These are phyloP conservation scores for Scalopus aquaticus DNA, from an alignment of 2,113 vertebrate species.

Conservation along the genomic window DNA sequence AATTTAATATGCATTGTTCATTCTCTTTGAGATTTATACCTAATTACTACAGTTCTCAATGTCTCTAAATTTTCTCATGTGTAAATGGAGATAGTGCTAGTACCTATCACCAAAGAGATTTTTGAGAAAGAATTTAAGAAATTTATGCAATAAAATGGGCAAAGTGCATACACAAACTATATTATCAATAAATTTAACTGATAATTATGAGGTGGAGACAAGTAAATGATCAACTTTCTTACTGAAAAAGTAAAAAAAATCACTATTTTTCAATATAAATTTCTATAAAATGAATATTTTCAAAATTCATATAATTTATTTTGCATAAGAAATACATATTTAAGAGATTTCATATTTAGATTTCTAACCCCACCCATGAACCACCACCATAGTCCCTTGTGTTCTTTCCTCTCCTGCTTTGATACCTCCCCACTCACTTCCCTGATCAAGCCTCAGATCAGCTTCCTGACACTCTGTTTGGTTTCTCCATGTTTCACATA, in stretches of 20 bases:
- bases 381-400: too few species aligned
- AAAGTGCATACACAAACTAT: neutral
- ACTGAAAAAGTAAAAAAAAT: neutral
- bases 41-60: neutral
- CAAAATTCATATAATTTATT: neutral
- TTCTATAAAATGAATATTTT: neutral
- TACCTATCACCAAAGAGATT: neutral
- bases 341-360: slow-evolving; percentile 2
- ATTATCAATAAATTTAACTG: neutral
- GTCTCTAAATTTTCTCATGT: neutral
- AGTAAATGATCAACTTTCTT: neutral
- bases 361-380: neutral
- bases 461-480: too few species aligned
- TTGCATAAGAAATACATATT: slow-evolving; percentile 4
- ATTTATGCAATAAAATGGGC: neutral
- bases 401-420: too few species aligned
- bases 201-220: neutral
- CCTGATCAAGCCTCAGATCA: too few species aligned
- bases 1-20: neutral
- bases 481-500: too few species aligned
- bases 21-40: neutral
- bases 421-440: too few species aligned
- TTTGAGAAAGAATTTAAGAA: neutral
- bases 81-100: neutral
- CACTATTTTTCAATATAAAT: neutral